Base-by-base conservation (phyloP, 2,797 vertebrate species). In the Sebastiscus tertius region DNA sequence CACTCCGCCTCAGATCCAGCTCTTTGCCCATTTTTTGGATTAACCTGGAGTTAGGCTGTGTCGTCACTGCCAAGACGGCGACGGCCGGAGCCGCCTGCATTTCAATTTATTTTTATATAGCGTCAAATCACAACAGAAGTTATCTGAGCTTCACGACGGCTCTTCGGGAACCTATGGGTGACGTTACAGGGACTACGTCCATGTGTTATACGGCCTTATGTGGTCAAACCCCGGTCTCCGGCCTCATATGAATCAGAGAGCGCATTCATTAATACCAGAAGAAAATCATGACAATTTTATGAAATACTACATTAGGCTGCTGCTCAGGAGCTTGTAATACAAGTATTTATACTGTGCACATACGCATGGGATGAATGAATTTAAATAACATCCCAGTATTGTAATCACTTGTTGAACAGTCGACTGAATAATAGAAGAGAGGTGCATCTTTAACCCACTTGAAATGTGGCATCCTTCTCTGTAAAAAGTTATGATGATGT, bases 401-500 rank as follows among this genome's bases (percentile, higher is more conserved):
- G 22, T n/a, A 52, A 36, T 61, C 16, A 10, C 22, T 14, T 9
- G 8, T 13, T 8, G 8, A 58, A 9, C 26, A 59, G 14, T 5
- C 20, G 18, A 24, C 9, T 26, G 31, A 9, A 36, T 24, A 36
- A 56, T 56, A 29, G 26, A 66, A 22, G 6, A 31, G 12, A 11
- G 8, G 16, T 36, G 10, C 49, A 55, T 18, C n/a, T 46, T 31
- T 46, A 46, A 12, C 26, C 2, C 2, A 59, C 2, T 31, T 49
- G 12, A 33, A 34, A 73, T 14, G 10, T 26, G 10, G 16, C 20
- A 59, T 34, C 22, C 12, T 14, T 20, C 8, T 39, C 27, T 20
- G 33, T 9, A 36, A 64, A 54, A 58, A 6, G 7, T 1, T 75
- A 22, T 4, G 8, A 75, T 64, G 80, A 78, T 52, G 24, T 71